These are phyloP conservation scores for Chaetodon auriga DNA, from an alignment of 2,113 vertebrate genomes.

Conservation along the genomic window DNA sequence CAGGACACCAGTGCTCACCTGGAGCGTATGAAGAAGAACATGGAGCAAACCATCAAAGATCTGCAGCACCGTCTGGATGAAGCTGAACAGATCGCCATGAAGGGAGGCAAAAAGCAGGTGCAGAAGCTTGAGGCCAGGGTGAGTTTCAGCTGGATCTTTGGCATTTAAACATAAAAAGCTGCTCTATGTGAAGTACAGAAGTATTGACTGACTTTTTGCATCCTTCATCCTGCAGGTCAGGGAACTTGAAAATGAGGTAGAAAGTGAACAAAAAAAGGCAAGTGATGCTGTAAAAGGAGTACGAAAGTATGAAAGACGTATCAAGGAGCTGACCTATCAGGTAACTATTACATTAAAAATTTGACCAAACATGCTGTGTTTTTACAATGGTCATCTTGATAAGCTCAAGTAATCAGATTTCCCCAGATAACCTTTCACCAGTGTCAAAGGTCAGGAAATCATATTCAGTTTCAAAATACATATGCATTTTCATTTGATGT, in stretches of 20 bases:
- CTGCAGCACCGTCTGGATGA: constrained; percentile 85
- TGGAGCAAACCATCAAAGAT: constrained; percentile 83
- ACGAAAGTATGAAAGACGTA: constrained; percentile 75
- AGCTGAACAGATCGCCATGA: constrained; percentile 88
- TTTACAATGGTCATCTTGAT: not conserved
- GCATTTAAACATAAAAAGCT: not conserved
- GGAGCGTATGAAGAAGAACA: constrained; percentile 88
- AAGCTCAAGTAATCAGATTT: not conserved
- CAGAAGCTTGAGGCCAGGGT: constrained; percentile 85
- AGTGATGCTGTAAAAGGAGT: constrained; percentile 9
- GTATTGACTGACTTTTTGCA: not conserved
- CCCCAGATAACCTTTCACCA: not conserved
- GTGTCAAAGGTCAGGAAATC: not conserved
- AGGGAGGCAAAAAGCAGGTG: constrained; percentile 86
- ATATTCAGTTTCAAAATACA: not conserved
- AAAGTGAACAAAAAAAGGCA: constrained; percentile 10
- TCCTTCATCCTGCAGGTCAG: constrained; percentile 2
- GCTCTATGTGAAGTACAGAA: not conserved
- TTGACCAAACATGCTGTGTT: not conserved
- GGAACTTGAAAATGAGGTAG: constrained; percentile 26
- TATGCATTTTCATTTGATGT: not conserved
- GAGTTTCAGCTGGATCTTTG: not conserved
- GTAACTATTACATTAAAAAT: constrained; percentile 55
- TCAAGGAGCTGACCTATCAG: constrained; percentile 94
- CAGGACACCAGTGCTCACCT: constrained; percentile 92